Evolutionary conservation across 2,888 invertebrate species (phyloP), one percentile per base, ranked within the genome.

Genomic region (Apantesis nais): DNA sequence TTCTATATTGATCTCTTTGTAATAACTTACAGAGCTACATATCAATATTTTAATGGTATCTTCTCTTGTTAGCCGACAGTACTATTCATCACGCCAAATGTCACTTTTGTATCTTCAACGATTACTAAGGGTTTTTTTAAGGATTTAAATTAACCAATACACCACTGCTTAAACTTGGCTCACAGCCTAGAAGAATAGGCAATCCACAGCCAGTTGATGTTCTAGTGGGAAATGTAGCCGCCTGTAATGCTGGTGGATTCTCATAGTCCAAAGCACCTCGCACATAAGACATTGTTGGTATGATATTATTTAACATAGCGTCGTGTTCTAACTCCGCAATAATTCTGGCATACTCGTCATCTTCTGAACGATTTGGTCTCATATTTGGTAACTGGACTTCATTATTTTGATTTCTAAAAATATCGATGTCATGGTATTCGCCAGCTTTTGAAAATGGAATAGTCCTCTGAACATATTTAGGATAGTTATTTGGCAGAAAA

Each of bases 281-380:
- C 14, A 84, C 74, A 72, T 85, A 89, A 11, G 89, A 80, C 93
- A 94, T 94, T 4, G 90, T 92, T 8, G 94, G 94, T 65, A 94
- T 73, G 60, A 93, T 86, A 71, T 94, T 94, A 34, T 89, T 89
- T 79, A 94, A 86, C 48, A 90, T 88, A 2, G 91, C 87, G 34
- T 91, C 90, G 70, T 92, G 88, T 14, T 82, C 73, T 44, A 93
- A 78, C 44, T 92, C 88, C 7, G 87, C 84, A 74, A 91, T 70
- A 12, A 87, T 58, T 29, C 58, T 66, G 2, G 58, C 34, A 58
- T 58, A 85, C 44, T 91, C 89, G 9, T 88, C 86, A 14, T 86
- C 84, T 48, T 77, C 83, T 5, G 82, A 81, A 37, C 86, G 82
- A n/a, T 80, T 79, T 12, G 82, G 73, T 71, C 86, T 80, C 19